Evolutionary conservation across 2,888 invertebrate genomes (phyloP).

Genomic region (Agelastica alni): DNA sequence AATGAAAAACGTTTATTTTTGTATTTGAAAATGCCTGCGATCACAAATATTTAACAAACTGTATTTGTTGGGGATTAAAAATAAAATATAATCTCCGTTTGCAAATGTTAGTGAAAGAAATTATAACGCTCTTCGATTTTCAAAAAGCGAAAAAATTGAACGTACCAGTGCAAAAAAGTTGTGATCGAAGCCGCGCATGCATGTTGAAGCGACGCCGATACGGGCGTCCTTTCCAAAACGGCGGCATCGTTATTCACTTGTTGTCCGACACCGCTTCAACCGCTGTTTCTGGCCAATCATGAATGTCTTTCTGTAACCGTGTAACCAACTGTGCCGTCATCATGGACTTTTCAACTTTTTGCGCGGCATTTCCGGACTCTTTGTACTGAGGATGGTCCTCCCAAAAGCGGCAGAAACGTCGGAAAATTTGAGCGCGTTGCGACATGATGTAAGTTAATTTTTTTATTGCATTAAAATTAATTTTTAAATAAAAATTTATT

Average conservation of each 20-base stretch:
- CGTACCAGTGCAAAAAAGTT: not conserved
- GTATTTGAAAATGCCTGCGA: too few relatives aligned
- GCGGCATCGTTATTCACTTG: slow-evolving; percentile 32
- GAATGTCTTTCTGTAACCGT: slow-evolving; percentile 24
- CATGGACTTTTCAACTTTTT: slow-evolving; percentile 22
- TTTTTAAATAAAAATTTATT: too few relatives aligned
- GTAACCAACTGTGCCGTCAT: slow-evolving; percentile 18
- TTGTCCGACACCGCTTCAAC: slow-evolving; percentile 32
- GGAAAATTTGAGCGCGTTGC: slow-evolving; percentile 4
- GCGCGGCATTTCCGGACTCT: slow-evolving; percentile 18
- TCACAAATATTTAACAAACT: too few relatives aligned
- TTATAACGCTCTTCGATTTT: too few relatives aligned
- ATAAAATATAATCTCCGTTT: too few relatives aligned
- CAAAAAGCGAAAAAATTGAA: too few relatives aligned
- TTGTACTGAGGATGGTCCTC: slow-evolving; percentile 8
- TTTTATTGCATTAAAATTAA: too few relatives aligned
- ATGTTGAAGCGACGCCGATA: slow-evolving; percentile 13
- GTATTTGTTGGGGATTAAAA: too few relatives aligned
- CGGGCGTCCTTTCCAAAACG: slow-evolving; percentile 16
- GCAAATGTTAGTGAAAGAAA: too few relatives aligned
- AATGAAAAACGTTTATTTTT: too few relatives aligned
- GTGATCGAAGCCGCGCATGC: slow-evolving; percentile 1
- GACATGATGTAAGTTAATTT: slow-evolving; percentile 18
- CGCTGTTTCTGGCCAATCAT: slow-evolving; percentile 30
- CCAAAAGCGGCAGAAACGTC: not conserved